Evolutionary conservation across 2,113 vertebrate species (phyloP).

Genomic region (Syngnathus scovelli): DNA sequence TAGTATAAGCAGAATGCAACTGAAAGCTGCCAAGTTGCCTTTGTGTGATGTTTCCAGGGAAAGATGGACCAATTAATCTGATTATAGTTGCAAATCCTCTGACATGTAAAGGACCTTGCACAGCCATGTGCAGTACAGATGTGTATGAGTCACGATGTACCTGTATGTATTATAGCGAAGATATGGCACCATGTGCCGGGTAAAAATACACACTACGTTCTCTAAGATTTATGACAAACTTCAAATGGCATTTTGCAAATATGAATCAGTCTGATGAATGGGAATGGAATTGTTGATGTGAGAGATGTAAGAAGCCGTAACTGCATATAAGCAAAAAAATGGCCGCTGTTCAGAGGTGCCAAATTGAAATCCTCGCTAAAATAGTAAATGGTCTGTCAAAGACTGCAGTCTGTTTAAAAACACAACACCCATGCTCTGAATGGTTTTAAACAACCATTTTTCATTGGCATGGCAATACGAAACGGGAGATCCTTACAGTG

Average conservation of each 20-base stretch:
- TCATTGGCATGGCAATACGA: constrained; percentile 54
- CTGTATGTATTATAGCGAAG: constrained; percentile 35
- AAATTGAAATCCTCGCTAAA: constrained; percentile 66
- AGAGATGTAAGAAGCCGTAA: constrained; percentile 31
- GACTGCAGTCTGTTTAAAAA: constrained; percentile 72
- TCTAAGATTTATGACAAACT: constrained; percentile 12
- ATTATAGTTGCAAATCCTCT: constrained; percentile 86
- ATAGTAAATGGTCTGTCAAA: constrained; percentile 70
- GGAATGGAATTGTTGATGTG: constrained; percentile 11
- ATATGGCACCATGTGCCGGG: constrained; percentile 5
- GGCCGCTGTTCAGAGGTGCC: constrained; percentile 40
- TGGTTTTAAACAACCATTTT: constrained; percentile 54
- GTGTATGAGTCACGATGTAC: constrained; percentile 61
- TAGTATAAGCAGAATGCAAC: constrained; percentile 61
- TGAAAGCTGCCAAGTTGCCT: constrained; percentile 61
- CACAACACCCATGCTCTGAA: constrained; percentile 71
- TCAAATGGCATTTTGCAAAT: constrained; percentile 30
- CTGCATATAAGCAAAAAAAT: constrained; percentile 57
- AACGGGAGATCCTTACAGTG: constrained; percentile 62
- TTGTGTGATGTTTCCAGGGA: constrained; percentile 64
- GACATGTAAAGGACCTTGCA: constrained; percentile 78
- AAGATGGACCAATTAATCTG: constrained; percentile 86
- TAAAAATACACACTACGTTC: constrained; percentile 13
- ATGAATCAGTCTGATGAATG: constrained; percentile 38
- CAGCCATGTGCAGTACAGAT: constrained; percentile 89